Base-by-base conservation (phyloP, 1,140 invertebrate species). In the Andricus grossulariae region DNA sequence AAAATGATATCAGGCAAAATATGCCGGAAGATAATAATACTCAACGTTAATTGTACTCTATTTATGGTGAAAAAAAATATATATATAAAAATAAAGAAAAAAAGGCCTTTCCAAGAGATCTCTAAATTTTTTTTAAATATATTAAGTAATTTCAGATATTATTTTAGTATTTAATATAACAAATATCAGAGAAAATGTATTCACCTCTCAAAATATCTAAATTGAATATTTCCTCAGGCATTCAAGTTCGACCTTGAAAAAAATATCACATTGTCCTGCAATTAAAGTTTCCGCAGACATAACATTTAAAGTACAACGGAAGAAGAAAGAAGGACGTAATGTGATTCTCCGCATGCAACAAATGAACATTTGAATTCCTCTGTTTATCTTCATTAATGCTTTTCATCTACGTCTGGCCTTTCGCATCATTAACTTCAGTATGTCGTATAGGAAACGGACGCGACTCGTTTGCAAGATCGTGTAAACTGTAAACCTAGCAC, bases 401-500 rank as follows among this genome's bases (percentile, higher is more conserved):
- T 66, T 55, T 73, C 74, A 76, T 76, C 16, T 66, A 39, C 10
- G 57, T 32, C 21, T 49, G 49, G 70, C 39, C 57, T 81, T 71
- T 72, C 71, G 76, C 76, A 50, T 71, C 77, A 76, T 72, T 78
- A 75, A 76, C 76, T 76, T 79, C 52, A 55, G 76, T 76, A 76
- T 60, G 18, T 50, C 73, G 73, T n/a, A 78, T 73, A 80, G 71
- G 49, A 79, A 84, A 85, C 83, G 84, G 84, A 84, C 80, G 79
- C 80, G 60, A 80, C 83, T 88, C 85, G 82, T 87, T 89, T 87
- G 80, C 77, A 66, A 74, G 79, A 78, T 80, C 71, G 19, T 50
- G 55, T 52, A 52, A 80, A 83, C 76, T 66, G 16, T 39, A 87
- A 80, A 76, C 80, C 80, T 84, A 80, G 54, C 80, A 75, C 74